These are phyloP conservation scores for Sciaenops ocellatus DNA, from an alignment of 2,797 vertebrate species.

Conservation along the genomic window DNA sequence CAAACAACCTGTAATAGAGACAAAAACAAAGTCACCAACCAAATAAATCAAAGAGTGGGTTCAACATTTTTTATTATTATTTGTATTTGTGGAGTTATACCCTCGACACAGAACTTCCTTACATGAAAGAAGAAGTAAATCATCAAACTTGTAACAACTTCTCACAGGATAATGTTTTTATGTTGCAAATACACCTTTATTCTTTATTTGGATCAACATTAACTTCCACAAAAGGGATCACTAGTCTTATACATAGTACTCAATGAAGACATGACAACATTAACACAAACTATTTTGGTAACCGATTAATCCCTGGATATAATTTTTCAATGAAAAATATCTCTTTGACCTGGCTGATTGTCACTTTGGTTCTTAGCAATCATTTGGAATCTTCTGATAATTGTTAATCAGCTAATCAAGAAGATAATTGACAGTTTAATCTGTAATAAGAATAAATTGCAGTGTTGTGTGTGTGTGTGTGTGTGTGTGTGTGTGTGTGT, in stretches of 20 bases:
- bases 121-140: conserved; percentile 1
- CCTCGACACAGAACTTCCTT: too few relatives aligned
- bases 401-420: background rate
- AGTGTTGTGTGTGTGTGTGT: too few relatives aligned
- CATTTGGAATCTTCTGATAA: background rate
- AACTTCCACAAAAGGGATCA: background rate
- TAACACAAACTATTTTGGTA: background rate
- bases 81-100: too few relatives aligned
- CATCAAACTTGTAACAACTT: conserved; percentile 45
- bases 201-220: too few relatives aligned
- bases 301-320: background rate
- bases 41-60: too few relatives aligned
- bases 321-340: background rate
- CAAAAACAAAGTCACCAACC: too few relatives aligned
- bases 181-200: too few relatives aligned
- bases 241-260: too few relatives aligned
- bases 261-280: too few relatives aligned
- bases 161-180: background rate
- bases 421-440: background rate
- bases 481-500: background rate
- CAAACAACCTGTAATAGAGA: too few relatives aligned
- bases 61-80: too few relatives aligned
- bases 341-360: background rate
- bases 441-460: background rate
- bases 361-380: background rate